phyloP scores from a whole-genome alignment of 2,888 invertebrate species.

The Machimus rusticus region DNA sequence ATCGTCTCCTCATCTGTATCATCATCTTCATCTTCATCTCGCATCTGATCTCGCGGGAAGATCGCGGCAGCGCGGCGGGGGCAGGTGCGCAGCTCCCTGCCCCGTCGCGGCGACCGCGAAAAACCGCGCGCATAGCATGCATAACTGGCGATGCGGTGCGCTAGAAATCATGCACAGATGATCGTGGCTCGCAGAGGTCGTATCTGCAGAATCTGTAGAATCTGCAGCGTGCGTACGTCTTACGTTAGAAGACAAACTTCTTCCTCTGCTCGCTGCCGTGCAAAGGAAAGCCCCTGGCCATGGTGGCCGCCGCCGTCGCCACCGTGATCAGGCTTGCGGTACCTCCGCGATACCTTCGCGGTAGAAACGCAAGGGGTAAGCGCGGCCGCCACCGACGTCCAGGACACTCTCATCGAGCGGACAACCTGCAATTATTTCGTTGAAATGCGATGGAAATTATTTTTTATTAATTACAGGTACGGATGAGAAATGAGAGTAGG shows the following conservation, averaged over 20 bases:
- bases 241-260: background rate
- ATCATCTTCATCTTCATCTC: constrained; percentile 41
- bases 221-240: constrained; percentile 2
- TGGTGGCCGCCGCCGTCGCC: no score
- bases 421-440: constrained; percentile 47
- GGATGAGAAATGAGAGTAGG: constrained; percentile 37
- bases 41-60: constrained; percentile 28
- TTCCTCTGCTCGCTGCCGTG: background rate
- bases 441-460: constrained; percentile 41
- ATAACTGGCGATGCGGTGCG: constrained; percentile 29
- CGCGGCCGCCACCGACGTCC: constrained; percentile 8
- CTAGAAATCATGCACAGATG: constrained; percentile 39
- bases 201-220: background rate
- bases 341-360: background rate
- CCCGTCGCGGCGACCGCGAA: background rate
- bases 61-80: background rate
- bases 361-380: background rate
- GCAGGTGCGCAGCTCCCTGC: background rate
- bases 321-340: background rate
- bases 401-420: constrained; percentile 44
- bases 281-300: background rate
- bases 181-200: background rate
- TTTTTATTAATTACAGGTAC: constrained; percentile 40
- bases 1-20: constrained; percentile 39
- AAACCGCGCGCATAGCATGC: constrained; percentile 22